Base-by-base conservation (phyloP, 2,888 invertebrate species). In the Resseliella maxima region DNA sequence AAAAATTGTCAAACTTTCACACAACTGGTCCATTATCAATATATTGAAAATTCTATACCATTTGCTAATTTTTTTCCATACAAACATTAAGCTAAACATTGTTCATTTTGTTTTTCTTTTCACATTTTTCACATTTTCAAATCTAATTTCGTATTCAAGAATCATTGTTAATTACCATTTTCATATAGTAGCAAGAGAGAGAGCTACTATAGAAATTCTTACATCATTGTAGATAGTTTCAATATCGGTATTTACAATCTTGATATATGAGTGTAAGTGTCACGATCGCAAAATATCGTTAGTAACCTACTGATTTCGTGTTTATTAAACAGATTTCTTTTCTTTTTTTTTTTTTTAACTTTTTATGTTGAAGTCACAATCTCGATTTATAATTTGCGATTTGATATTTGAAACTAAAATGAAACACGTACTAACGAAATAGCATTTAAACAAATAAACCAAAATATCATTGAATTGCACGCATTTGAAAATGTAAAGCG, bases 21-120 rank as follows among this genome's bases (percentile, higher is more conserved):
- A 72, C 31, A 72, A 72, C 72, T 72, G 72, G 72, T 72, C 72
- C 72, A 72, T 72, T 72, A 72, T 72, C 72, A 35, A 15, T 31
- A 35, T 15, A 21, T 18, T 31, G n/a, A 41, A 41, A 41, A 8
- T 5, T 41, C 59, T 59, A 2, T 27, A 27, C 27, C 24, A 24
- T 24, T 3, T 50, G 5, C 31, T 72, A 1, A 0, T 31, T 31
- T 72, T 15, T 31, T 12, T 3, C 31, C 31, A 1, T 72, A 31
- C 72, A 72, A 31, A 31, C n/a, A 72, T 31, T 72, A 31, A 12
- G 72, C 35, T 72, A 59, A 0, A 59, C 59, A 59, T 24, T 59
- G 3, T 24, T 27, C 27, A 6, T n/a, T 21, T 50, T 50, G 8
- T 18, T 50, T 12, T 50, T 50, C 2, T 50, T 50, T 18, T 50